Base-by-base conservation (phyloP, 2,888 invertebrate genomes). In the Stegophylla sp. region DNA sequence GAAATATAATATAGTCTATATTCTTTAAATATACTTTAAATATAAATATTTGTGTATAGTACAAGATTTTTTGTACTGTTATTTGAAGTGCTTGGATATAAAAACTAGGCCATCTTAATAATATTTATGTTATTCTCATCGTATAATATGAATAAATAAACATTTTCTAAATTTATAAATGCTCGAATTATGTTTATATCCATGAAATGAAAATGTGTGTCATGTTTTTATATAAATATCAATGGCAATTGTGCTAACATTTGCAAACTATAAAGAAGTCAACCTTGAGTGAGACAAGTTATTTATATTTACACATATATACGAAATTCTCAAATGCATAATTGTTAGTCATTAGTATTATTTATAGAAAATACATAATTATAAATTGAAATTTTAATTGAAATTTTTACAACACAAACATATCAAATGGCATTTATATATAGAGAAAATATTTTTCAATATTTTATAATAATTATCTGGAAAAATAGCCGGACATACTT, bases 241-340 rank as follows among this genome's bases (percentile, higher is more conserved):
- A 66, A 76, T 76, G 51, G n/a, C 20, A 34, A 67, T 75, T 75
- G 64, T 66, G 75, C 51, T 9, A 66, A 66, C 23, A n/a, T 66
- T 43, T 17, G 66, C 64, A 17, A 66, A 76, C 51, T 34, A 51
- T 74, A 61, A 28, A 63, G 43, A 75, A 41, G 17, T 26, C 26
- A 76, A 53, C 75, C 75, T 76, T 76, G 75, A 41, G 20, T 13
- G 20, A 76, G 26, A 53, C 53, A n/a, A 76, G 53, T 64, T 43
- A 75, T 53, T 66, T 41, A n/a, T 76, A 76, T 76, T 76, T 76
- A 53, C 53, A 72, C 15, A 34, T 1, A 20, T 45, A 26, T 53
- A 66, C 64, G 26, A 43, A 26, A 53, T 66, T 9, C 34, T 66
- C 26, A 43, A 64, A 74, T 63, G 15, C 12, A 9, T 13, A 26